Evolutionary conservation across 2,888 invertebrate species (phyloP), one percentile per base, ranked within the genome.

Genomic region (Tortricodes alternella): DNA sequence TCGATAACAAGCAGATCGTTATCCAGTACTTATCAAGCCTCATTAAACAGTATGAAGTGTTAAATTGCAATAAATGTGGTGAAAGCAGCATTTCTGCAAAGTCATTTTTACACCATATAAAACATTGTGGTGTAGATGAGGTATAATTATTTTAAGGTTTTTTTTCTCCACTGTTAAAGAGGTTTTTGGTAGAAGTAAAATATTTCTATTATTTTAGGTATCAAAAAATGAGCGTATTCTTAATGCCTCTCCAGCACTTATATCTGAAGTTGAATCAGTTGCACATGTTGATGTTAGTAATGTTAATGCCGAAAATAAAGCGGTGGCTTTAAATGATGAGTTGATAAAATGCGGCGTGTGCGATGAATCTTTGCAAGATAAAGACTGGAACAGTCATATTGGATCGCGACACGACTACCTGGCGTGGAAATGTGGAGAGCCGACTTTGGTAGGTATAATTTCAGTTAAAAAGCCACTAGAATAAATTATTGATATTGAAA

Each of bases 371-470:
- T 43, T 66, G 19, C 38, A 27, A 34, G 16, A 41, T 3, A n/a
- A 37, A 0, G 29, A 55, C 11, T 80, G 80, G 80, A 39, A 64
- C 7, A 64, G 70, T 19, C 80, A 80, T 51, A 76, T 74, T 38
- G 63, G 60, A 18, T 62, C 61, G 38, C 49, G 67, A 24, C 80
- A 80, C 49, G 63, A 73, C 50, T 76, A 80, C 58, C 58, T 76
- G n/a, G 73, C 78, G 5, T 78, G 76, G 77, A 71, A 64, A 51
- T 58, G 62, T 11, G 72, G 66, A 11, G 64, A 70, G 19, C 53
- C 53, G 3, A 46, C 62, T 21, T 52, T 78, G 67, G 79, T 80
- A 64, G 65, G 66, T 61, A 11, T 4, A n/a, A n/a, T 29, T 29
- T 29, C 9, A 29, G 27, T 24, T n/a, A n/a, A n/a, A 8, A 27